Conservation (phyloP, 1,140 invertebrate species). For the Brachionus sp. region DNA sequence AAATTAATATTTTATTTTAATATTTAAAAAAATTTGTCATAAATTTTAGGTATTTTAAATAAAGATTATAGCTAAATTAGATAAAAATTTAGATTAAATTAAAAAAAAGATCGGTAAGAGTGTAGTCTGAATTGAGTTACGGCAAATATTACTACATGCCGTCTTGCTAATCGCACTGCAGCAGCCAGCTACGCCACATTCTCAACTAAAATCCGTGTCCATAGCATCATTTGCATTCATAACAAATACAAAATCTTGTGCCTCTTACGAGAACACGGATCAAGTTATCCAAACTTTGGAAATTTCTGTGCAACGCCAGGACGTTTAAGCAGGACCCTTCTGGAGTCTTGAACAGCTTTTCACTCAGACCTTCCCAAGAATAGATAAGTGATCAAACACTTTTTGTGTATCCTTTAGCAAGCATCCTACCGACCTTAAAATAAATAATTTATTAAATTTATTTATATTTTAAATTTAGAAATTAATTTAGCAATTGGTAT, state of each 20-base stretch:
- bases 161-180: slow-evolving; percentile 44
- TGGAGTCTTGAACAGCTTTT: slow-evolving; percentile 35
- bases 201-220: slow-evolving; percentile 27
- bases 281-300: slow-evolving; percentile 4
- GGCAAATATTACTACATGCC: slow-evolving; percentile 2
- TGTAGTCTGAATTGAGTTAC: slow-evolving; percentile 44
- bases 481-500: slow-evolving; percentile 13
- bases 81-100: neutral
- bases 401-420: slow-evolving; percentile 37
- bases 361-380: slow-evolving; percentile 45
- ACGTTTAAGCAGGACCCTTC: slow-evolving; percentile 27
- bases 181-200: slow-evolving; percentile 35
- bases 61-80: neutral
- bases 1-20: no score
- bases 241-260: slow-evolving; percentile 35
- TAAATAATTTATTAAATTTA: neutral
- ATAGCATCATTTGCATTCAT: slow-evolving; percentile 22
- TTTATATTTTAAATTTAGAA: neutral
- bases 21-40: neutral
- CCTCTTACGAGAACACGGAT: slow-evolving; percentile 14
- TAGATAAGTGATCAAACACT: slow-evolving; percentile 36
- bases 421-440: slow-evolving; percentile 24
- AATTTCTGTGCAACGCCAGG: slow-evolving; percentile 41
- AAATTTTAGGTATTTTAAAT: neutral
- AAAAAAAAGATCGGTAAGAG: slow-evolving; percentile 34